phyloP scores from a whole-genome alignment of 2,888 invertebrate genomes.

The Tiphia femorata region DNA sequence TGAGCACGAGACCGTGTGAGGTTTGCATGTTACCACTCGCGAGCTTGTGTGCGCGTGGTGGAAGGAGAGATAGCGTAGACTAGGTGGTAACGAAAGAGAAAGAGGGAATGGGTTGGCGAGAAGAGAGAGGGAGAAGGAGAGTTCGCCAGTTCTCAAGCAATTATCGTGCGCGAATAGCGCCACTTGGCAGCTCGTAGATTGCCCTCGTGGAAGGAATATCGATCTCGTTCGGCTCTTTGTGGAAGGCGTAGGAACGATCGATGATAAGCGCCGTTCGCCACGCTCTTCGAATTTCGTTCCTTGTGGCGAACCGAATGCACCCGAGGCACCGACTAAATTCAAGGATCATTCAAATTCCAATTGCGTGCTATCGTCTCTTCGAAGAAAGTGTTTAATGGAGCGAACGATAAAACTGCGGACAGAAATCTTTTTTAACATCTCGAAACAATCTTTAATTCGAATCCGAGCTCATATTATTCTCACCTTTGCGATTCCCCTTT shows the following conservation, averaged over 20 bases:
- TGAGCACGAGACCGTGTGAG: too few species aligned
- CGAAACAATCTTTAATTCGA: too few species aligned
- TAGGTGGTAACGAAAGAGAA: background rate
- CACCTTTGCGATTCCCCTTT: too few species aligned
- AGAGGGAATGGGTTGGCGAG: background rate
- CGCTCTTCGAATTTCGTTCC: constrained; percentile 10
- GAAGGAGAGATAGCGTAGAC: constrained; percentile 28
- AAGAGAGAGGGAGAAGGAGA: constrained; percentile 12
- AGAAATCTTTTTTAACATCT: too few species aligned
- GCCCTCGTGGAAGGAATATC: constrained; percentile 32
- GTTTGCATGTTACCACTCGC: too few species aligned
- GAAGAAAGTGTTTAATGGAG: too few species aligned
- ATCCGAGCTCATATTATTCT: too few species aligned
- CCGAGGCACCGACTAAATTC: too few species aligned
- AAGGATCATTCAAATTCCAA: too few species aligned
- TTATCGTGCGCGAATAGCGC: constrained; percentile 51
- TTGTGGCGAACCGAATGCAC: constrained; percentile 7
- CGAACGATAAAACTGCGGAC: too few species aligned
- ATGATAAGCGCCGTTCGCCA: constrained; percentile 35
- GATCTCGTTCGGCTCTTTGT: constrained; percentile 46
- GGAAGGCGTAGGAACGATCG: constrained; percentile 38
- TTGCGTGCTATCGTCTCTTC: too few species aligned
- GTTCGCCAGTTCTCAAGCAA: constrained; percentile 49
- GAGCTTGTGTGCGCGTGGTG: constrained; percentile 2
- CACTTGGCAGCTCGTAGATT: constrained; percentile 46